Evolutionary conservation across 2,797 vertebrate genomes (phyloP), one percentile per base, ranked within the genome.

Genomic region (Rhincodon typus): DNA sequence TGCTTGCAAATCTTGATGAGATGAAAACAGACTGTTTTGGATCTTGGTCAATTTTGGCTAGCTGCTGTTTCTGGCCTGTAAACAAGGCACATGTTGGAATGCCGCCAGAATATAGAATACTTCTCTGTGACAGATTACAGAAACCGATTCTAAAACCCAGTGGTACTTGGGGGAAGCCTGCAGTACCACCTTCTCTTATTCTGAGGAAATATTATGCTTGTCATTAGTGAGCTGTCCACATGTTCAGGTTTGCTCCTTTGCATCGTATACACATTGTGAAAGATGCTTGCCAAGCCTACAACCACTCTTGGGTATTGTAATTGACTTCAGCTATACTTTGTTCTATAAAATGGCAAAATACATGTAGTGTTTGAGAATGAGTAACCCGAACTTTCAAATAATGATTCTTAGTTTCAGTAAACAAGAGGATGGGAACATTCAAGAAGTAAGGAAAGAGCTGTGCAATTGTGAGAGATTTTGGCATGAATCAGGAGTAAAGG

Each of bases 181-280:
- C 42, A 42, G 82, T 12, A 23, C 38, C 82, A 50, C 8, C 42
- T 50, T 86, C 42, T 10, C 42, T 25, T 23, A 50, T 50, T 30
- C 46, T 3, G 3, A 88, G 50, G 42, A 50, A 88, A 57, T 15
- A 88, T 25, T 15, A 88, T 25, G 86, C 46, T 88, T 50, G 21
- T 17, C 77, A 38, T 38, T 34, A 1, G 10, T 88, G 86, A 88
- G 50, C 12, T 27, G 1, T 57, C 25, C 27, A 25, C 50, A 46
- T 53, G 3, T 57, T 88, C 4, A 5, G 86, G 46, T 30, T 25
- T 57, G n/a, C 46, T 50, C 46, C 46, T 50, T 50, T 50, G 46
- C 46, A 4, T 12, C 1, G 27, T 4, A 4, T 21, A 4, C 4
- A 1, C 1, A 27, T 1, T 34, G 12, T 34, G 4, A 30, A 13